Conservation (phyloP, 2,113 vertebrate genomes). For the Gavialis gangeticus region DNA sequence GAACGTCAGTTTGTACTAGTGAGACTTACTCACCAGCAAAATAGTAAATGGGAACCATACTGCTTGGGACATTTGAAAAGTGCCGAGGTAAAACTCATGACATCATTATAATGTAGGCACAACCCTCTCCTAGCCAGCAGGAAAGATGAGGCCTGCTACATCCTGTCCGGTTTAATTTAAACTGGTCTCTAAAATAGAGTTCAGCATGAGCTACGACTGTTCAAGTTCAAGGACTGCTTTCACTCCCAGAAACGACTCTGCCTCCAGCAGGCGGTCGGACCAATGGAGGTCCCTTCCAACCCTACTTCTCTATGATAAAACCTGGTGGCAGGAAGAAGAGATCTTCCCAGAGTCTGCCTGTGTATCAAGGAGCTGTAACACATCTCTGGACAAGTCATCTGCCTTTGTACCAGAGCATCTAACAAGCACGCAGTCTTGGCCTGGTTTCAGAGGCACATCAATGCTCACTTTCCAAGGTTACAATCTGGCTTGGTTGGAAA, state of each 20-base stretch:
- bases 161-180: neutral
- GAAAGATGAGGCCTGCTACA: neutral
- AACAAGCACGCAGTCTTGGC: neutral
- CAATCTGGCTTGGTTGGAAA: accelerated
- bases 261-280: neutral
- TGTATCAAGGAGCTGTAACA: accelerated
- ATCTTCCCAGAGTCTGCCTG: neutral
- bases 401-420: neutral
- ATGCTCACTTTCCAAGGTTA: accelerated
- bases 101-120: neutral
- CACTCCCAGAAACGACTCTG: accelerated
- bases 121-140: neutral
- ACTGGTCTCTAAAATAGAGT: neutral
- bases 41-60: neutral
- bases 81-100: neutral
- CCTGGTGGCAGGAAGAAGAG: neutral
- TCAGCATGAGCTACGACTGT: neutral
- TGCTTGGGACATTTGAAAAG: neutral
- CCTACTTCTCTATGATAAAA: no score
- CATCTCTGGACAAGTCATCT: neutral
- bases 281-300: no score
- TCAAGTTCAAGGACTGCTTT: neutral
- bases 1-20: neutral
- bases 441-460: accelerated
- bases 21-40: neutral